Evolutionary conservation across 2,797 vertebrate genomes (phyloP).

Genomic region (Leptatherina wallacei): DNA sequence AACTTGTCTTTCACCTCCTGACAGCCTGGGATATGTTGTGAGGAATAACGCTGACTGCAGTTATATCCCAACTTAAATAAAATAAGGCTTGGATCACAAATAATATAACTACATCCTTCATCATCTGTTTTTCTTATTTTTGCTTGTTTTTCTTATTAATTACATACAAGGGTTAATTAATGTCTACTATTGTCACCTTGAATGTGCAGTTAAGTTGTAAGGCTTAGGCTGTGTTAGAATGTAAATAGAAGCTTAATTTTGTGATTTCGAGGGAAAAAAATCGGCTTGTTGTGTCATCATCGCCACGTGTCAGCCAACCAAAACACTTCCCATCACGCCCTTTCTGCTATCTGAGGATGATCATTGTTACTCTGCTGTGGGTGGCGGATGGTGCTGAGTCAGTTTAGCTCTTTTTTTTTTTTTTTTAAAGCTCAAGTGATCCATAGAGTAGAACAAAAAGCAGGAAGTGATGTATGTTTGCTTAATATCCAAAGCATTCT

Average conservation of each 20-base stretch:
- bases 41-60: not conserved
- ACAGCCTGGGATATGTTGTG: not conserved
- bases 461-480: not conserved
- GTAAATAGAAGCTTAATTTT: not conserved
- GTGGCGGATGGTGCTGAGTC: not conserved
- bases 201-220: not conserved
- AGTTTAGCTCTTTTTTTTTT: not conserved
- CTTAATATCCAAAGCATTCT: not conserved
- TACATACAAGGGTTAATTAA: not conserved
- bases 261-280: not conserved
- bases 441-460: not conserved
- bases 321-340: not conserved
- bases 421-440: not conserved
- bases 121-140: not conserved
- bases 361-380: conserved; percentile 10
- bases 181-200: not conserved
- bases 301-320: not conserved
- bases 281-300: conserved; percentile 1
- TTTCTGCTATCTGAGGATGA: conserved; percentile 16
- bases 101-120: not conserved
- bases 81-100: not conserved
- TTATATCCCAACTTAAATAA: not conserved
- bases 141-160: too few species aligned
- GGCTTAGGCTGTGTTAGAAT: not conserved
- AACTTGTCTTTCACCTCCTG: not conserved